phyloP scores from a whole-genome alignment of 2,113 vertebrate species.

The Gracilinanus agilis region DNA sequence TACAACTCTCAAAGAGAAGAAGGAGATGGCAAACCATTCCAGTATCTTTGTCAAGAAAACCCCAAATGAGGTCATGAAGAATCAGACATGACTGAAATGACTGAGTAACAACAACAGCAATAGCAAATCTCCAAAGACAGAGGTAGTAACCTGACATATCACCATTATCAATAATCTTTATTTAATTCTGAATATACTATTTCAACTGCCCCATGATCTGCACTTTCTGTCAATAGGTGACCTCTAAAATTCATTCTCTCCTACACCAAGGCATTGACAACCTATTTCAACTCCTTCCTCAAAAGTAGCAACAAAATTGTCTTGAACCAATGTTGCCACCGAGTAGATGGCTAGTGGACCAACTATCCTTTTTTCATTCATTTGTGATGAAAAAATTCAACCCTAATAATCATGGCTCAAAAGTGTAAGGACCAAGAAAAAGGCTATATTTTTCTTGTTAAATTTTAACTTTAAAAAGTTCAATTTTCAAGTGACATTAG shows the following conservation, averaged over 20 bases:
- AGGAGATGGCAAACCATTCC: no score
- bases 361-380: constrained; percentile 23
- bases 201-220: not conserved
- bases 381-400: constrained; percentile 3
- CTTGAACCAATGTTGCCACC: not conserved
- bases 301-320: not conserved
- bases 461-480: no score
- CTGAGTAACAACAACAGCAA: no score
- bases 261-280: not conserved
- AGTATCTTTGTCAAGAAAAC: no score
- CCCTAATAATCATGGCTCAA: not conserved
- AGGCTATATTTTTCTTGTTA: not conserved
- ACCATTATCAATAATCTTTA: not conserved
- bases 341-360: not conserved
- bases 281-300: not conserved
- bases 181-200: not conserved
- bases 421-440: not conserved
- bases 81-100: no score
- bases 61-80: no score
- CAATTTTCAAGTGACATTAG: constrained; percentile 15
- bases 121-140: not conserved
- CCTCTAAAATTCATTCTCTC: not conserved
- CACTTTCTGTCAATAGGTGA: not conserved
- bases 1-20: not conserved
- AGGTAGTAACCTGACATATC: not conserved